phyloP scores from a whole-genome alignment of 2,888 invertebrate species.

The Prenolepis imparis region DNA sequence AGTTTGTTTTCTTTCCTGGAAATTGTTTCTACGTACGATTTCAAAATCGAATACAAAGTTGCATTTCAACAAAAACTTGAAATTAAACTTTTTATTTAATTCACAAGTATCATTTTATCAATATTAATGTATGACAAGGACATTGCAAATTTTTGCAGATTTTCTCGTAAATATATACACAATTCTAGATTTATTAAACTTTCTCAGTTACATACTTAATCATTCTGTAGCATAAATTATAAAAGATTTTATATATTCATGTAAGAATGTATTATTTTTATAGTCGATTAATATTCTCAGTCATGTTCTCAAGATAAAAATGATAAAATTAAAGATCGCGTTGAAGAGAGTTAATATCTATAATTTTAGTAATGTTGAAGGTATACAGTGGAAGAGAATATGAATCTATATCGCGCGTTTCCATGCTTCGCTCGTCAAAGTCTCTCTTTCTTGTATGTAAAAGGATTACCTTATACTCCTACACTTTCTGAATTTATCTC shows the following conservation, averaged over 20 bases:
- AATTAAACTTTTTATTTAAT: conserved; percentile 17
- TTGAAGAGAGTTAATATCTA: background rate
- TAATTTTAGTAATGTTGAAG: background rate
- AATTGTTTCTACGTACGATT: background rate
- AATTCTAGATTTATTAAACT: background rate
- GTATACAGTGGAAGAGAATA: background rate
- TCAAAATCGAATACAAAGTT: background rate
- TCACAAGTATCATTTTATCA: background rate
- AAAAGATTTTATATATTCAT: background rate
- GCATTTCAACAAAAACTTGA: background rate
- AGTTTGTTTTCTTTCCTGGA: background rate
- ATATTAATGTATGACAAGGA: background rate
- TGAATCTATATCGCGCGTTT: conserved; percentile 22
- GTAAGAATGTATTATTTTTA: background rate
- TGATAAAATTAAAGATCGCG: conserved; percentile 1
- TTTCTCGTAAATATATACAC: background rate
- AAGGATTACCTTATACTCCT: conserved; percentile 16
- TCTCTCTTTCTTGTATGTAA: conserved; percentile 10
- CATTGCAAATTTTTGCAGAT: background rate
- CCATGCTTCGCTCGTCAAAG: background rate
- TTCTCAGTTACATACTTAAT: background rate
- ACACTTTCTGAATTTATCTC: conserved; percentile 31
- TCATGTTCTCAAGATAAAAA: background rate
- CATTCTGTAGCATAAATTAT: background rate
- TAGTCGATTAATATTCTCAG: background rate